Conservation (phyloP, 2,113 vertebrate species). For the Erinaceus europaeus region DNA sequence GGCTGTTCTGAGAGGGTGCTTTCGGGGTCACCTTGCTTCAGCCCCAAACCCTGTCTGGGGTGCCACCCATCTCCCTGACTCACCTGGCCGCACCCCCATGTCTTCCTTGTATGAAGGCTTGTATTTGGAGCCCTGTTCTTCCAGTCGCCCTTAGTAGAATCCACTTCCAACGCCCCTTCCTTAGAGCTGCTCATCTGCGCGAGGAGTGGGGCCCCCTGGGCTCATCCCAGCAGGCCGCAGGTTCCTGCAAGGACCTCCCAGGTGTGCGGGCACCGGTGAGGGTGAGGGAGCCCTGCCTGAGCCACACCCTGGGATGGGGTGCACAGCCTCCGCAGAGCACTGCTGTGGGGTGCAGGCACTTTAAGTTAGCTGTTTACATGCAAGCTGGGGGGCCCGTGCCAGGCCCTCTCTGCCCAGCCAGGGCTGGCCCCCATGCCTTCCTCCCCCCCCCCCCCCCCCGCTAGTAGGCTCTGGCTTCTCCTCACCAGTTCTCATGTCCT, state of each 20-base stretch:
- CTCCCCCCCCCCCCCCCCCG: background rate
- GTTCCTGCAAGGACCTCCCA: no score
- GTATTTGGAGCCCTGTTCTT: constrained; percentile 45
- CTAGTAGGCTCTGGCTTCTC: background rate
- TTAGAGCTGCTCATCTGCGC: background rate
- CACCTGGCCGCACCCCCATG: background rate
- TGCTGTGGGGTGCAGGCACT: background rate
- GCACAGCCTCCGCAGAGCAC: no score
- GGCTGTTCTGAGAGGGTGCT: background rate
- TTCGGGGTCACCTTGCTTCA: background rate
- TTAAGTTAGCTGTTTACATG: background rate
- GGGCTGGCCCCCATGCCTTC: background rate
- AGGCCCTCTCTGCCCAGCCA: background rate
- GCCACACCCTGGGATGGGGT: no score
- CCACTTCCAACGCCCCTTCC: background rate
- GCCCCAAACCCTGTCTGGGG: background rate
- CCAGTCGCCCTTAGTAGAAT: background rate
- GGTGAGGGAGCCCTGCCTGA: no score
- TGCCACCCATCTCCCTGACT: no score
- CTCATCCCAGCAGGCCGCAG: background rate
- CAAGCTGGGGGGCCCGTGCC: no score
- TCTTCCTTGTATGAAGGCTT: constrained; percentile 64
- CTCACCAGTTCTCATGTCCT: background rate
- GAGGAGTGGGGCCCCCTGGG: background rate
- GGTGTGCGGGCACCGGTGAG: background rate